These are phyloP conservation scores for Pseudotriccus pelzelni DNA, from an alignment of 2,797 vertebrate genomes.

Conservation along the genomic window DNA sequence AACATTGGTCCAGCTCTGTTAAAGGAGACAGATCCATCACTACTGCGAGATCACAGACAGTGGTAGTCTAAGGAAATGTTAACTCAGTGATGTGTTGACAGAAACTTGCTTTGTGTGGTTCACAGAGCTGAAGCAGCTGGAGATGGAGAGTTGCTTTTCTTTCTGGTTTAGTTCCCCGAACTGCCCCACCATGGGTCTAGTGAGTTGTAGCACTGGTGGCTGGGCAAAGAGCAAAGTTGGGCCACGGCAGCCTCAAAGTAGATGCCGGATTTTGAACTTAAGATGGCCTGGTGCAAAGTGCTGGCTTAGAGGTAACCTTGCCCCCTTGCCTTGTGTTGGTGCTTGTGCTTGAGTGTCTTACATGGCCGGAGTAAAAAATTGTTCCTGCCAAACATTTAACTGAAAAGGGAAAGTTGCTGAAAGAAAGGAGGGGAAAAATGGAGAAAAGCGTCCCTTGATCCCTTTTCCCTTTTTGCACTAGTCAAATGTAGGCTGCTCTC, in stretches of 20 bases:
- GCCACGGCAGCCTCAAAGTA: not conserved
- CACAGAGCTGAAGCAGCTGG: not conserved
- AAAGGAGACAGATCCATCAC: not conserved
- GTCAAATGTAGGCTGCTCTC: not conserved
- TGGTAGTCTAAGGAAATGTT: not conserved
- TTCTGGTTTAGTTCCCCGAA: not conserved
- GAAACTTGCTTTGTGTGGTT: not conserved
- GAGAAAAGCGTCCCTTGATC: not conserved
- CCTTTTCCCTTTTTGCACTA: not conserved
- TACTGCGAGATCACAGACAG: not conserved
- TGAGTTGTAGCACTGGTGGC: not conserved
- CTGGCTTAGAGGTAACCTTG: not conserved
- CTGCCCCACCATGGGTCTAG: not conserved
- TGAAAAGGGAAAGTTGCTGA: not conserved
- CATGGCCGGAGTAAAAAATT: not conserved
- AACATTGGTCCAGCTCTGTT: accelerated
- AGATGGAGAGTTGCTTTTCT: not conserved
- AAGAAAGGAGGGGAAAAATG: not conserved
- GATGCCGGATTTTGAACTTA: not conserved
- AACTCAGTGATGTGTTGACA: not conserved
- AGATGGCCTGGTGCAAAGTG: not conserved
- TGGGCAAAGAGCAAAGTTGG: not conserved
- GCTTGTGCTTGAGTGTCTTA: not conserved
- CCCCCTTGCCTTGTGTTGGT: not conserved
- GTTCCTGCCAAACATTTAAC: not conserved